Evolutionary conservation across 2,888 invertebrate species (phyloP).

Genomic region (Ochlodes sylvanus): DNA sequence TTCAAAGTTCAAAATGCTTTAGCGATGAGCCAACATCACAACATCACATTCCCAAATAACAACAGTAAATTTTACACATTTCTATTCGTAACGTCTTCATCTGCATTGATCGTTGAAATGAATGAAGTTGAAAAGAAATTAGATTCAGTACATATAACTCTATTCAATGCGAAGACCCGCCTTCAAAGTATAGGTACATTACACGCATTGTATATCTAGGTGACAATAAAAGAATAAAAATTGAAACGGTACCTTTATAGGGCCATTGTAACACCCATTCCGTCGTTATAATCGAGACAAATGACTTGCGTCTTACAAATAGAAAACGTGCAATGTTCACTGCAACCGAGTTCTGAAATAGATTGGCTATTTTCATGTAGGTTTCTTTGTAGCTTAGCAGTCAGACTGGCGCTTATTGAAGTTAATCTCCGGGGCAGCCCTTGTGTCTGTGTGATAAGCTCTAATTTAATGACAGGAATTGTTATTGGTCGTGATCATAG

Average conservation of each 20-base stretch:
- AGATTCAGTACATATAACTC: not conserved
- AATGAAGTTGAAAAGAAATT: slow-evolving; percentile 11
- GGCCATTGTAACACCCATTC: slow-evolving; percentile 37
- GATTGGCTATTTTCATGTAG: slow-evolving; percentile 32
- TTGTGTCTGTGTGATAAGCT: slow-evolving; percentile 17
- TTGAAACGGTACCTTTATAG: slow-evolving; percentile 40
- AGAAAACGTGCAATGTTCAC: slow-evolving; percentile 33
- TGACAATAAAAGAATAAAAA: slow-evolving; percentile 48
- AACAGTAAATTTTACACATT: not conserved
- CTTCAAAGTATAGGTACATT: not conserved
- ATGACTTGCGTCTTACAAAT: slow-evolving; percentile 36
- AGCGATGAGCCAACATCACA: not conserved
- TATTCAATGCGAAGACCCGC: not conserved
- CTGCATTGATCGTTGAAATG: not conserved
- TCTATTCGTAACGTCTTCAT: not conserved
- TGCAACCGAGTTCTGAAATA: slow-evolving; percentile 37
- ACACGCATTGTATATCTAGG: slow-evolving; percentile 50
- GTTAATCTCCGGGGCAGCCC: slow-evolving; percentile 22
- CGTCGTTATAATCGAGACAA: slow-evolving; percentile 31
- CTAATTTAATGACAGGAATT: not conserved
- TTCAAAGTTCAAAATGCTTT: not conserved
- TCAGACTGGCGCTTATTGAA: slow-evolving; percentile 26
- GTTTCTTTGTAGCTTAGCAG: slow-evolving; percentile 20
- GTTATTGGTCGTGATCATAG: no score
- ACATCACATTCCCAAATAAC: not conserved